These are phyloP conservation scores for Bemisia tabaci DNA, from an alignment of 1,140 invertebrate species.

Conservation along the genomic window DNA sequence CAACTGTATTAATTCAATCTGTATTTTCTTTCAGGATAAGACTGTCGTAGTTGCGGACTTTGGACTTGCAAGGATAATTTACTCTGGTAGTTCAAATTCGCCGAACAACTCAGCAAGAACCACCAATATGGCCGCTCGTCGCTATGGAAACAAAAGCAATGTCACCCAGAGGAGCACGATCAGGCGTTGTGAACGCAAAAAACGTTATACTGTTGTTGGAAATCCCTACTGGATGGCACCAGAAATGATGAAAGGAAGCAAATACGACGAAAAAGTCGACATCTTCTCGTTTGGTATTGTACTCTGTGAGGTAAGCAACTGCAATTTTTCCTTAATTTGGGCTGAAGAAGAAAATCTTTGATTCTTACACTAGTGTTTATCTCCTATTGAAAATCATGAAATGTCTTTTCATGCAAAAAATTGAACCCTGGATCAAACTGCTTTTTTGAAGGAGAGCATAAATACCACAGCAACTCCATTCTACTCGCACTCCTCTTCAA, in stretches of 20 bases:
- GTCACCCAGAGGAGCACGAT: conserved; percentile 25
- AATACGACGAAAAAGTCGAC: conserved; percentile 94
- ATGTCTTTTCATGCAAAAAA: no score
- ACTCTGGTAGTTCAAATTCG: conserved; percentile 29
- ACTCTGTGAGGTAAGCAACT: conserved; percentile 70
- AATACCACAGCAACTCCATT: no score
- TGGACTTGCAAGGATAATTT: conserved; percentile 79
- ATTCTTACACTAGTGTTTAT: no score
- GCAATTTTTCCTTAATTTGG: no score
- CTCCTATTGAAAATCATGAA: no score
- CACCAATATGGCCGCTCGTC: conserved; percentile 15
- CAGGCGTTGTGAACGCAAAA: conserved; percentile 45
- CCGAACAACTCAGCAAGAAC: conserved; percentile 14
- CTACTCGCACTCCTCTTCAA: no score
- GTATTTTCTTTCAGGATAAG: conserved; percentile 46
- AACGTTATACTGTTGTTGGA: conserved; percentile 68
- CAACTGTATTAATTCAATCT: no score
- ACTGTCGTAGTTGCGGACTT: conserved; percentile 91
- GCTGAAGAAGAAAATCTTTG: no score
- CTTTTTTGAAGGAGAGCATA: no score
- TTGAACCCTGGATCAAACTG: no score
- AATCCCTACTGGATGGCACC: conserved; percentile 98
- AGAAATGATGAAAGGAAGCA: conserved; percentile 92
- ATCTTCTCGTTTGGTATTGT: conserved; percentile 95
- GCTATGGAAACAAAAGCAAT: conserved; percentile 25